A percentile compares a stretch with the other conserved stretches of the same genome.
Conservation (phyloP, 2,888 invertebrate genomes). For the Megamerina dolium region DNA sequence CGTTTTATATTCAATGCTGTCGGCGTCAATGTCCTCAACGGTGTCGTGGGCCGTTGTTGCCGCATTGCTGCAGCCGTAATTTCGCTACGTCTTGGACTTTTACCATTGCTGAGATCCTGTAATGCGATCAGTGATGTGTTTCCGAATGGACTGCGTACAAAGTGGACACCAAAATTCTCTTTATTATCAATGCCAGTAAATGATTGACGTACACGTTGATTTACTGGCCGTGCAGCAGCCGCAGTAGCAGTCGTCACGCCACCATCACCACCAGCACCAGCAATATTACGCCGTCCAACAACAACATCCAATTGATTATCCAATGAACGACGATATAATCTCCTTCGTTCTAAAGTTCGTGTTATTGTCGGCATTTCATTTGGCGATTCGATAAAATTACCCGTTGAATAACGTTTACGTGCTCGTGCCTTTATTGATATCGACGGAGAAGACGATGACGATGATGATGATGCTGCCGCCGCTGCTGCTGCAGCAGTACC, state of each 20-base stretch:
- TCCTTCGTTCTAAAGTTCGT: constrained; percentile 30
- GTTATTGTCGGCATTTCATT: constrained; percentile 42
- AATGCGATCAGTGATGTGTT: constrained; percentile 39
- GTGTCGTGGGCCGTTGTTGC: constrained; percentile 7
- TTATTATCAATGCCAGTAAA: constrained; percentile 39
- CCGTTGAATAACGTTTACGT: constrained; percentile 15
- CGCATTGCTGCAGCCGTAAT: too few species aligned
- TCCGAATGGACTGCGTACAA: constrained; percentile 39
- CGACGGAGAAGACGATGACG: background rate
- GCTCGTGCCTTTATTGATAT: background rate
- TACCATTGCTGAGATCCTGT: constrained; percentile 46
- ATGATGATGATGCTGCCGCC: constrained; percentile 3
- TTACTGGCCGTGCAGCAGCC: constrained; percentile 4
- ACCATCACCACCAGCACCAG: too few species aligned
- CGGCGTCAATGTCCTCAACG: constrained; percentile 22
- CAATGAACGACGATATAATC: constrained; percentile 41
- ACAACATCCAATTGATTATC: constrained; percentile 29
- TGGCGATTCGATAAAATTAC: background rate
- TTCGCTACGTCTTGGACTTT: constrained; percentile 35
- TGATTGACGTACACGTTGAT: constrained; percentile 26
- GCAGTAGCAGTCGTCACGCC: constrained; percentile 11
- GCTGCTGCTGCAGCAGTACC: background rate
- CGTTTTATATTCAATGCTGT: constrained; percentile 19
- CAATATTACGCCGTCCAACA: constrained; percentile 24
- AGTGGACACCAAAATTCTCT: constrained; percentile 44